A percentile compares a stretch with the other conserved stretches of the same genome.
Conservation (phyloP, 2,113 vertebrate genomes). For the Euleptes europaea region DNA sequence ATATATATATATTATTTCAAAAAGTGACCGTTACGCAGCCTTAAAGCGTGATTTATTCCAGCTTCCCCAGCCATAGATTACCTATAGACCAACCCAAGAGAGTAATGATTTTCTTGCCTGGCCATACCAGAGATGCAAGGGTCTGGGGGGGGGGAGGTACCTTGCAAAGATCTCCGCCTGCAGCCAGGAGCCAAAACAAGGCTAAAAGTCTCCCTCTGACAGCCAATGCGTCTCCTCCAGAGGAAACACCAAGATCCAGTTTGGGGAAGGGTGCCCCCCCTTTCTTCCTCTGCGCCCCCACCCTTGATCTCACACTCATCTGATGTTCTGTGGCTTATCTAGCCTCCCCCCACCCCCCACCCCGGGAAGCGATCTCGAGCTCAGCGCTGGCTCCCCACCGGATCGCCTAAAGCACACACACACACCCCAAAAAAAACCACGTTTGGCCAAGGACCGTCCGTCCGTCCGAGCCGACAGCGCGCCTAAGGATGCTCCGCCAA, state of each 20-base stretch:
- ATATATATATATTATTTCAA: not conserved
- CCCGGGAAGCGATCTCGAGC: not conserved
- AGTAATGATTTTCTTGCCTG: conserved; percentile 42
- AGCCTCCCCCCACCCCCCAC: not conserved
- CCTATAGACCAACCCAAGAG: conserved; percentile 43
- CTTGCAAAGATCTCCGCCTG: conserved; percentile 13
- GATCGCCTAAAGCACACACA: not conserved
- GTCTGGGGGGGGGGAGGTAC: conserved; percentile 40
- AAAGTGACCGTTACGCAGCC: conserved; percentile 62
- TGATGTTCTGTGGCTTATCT: not conserved
- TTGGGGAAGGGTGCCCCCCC: conserved; percentile 14
- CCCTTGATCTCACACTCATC: not conserved
- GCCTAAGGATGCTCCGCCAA: not conserved
- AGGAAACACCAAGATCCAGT: not conserved
- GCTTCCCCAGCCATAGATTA: conserved; percentile 44
- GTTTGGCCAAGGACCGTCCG: no score
- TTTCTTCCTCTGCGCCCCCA: not conserved
- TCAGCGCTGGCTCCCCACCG: not conserved
- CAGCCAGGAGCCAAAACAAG: conserved; percentile 25
- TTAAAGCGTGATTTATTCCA: conserved; percentile 25
- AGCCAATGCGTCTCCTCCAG: not conserved
- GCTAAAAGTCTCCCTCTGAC: not conserved
- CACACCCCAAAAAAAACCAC: no score
- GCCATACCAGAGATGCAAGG: conserved; percentile 34
- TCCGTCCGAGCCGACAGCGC: no score